These are phyloP conservation scores for Triplophysa yarkandensis DNA, from an alignment of 2,797 vertebrate species.

Conservation along the genomic window DNA sequence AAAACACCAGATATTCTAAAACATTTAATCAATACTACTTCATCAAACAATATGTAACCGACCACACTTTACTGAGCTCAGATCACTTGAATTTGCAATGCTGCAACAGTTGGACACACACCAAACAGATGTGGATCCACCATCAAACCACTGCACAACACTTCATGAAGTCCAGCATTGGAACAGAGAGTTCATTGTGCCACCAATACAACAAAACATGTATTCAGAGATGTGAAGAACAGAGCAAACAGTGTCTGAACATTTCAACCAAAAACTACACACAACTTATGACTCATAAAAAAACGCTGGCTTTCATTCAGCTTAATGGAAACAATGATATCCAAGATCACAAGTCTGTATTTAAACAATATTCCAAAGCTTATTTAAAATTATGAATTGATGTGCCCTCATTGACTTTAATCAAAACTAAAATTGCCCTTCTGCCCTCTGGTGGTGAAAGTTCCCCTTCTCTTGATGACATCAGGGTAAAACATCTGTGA, in stretches of 20 bases:
- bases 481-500: no score
- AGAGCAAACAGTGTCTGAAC: conserved; percentile 2
- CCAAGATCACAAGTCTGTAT: no score
- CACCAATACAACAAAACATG: conserved; percentile 18
- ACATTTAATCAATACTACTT: no score
- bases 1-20: not conserved
- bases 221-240: conserved; percentile 4
- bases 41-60: not conserved
- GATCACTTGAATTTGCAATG: not conserved
- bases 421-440: no score
- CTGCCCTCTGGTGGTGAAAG: no score
- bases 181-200: conserved; percentile 35
- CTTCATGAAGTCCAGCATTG: not conserved
- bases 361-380: no score
- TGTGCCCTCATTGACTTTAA: no score
- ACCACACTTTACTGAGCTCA: not conserved
- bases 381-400: no score
- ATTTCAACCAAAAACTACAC: not conserved
- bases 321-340: no score
- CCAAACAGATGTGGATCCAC: not conserved
- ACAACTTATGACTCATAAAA: not conserved
- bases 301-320: not conserved
- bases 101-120: conserved; percentile 32
- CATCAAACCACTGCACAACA: not conserved
- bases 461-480: no score